A percentile compares a stretch with the other conserved stretches of the same genome.
Evolutionary conservation across 1,140 invertebrate species (phyloP).

Genomic region (Akabosia matsudoensis): DNA sequence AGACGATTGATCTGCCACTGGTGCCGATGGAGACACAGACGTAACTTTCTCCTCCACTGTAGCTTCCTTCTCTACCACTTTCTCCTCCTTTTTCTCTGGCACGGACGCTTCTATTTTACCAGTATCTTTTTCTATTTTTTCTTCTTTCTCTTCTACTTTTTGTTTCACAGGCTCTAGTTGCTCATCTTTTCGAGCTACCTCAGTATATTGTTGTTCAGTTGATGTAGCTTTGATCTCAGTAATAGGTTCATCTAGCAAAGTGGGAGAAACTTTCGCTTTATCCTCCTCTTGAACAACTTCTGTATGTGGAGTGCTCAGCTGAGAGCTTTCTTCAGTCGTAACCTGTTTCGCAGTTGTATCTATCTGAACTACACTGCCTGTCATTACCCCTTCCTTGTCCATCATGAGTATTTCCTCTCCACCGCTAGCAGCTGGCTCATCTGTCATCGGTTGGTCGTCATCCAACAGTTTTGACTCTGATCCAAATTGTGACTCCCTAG

Average conservation of each 20-base stretch:
- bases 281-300: neutral
- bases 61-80: constrained; percentile 11
- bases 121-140: neutral
- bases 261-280: constrained; percentile 8
- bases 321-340: neutral
- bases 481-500: constrained; percentile 35
- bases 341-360: neutral
- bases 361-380: neutral
- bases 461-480: constrained; percentile 32
- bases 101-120: neutral
- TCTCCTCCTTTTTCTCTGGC: neutral
- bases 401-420: neutral
- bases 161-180: constrained; percentile 8
- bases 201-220: neutral
- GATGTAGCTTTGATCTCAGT: neutral
- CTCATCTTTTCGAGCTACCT: neutral
- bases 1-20: neutral
- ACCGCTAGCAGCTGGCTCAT: constrained; percentile 17
- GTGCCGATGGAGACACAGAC: neutral
- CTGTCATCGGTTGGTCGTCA: constrained; percentile 29
- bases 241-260: neutral
- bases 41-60: neutral
- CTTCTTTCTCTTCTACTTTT: constrained; percentile 26
- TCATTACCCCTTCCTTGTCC: neutral
- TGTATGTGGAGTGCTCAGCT: neutral